These are phyloP conservation scores for Madoqua kirkii DNA, from an alignment of 2,113 vertebrate genomes.

Conservation along the genomic window DNA sequence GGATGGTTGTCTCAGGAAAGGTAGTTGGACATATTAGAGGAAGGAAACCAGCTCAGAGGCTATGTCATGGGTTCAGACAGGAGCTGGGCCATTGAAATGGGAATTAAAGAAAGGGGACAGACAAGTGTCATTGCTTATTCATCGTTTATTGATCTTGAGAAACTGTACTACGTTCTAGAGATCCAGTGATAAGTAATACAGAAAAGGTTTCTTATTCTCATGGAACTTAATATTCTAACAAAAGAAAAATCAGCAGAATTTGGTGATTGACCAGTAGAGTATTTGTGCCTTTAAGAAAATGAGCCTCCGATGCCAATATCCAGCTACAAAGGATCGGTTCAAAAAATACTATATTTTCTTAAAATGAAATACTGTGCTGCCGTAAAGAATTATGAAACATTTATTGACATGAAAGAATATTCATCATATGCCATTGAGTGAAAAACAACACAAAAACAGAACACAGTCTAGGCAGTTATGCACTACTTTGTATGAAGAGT, in stretches of 20 bases:
- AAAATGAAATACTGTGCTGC: not conserved
- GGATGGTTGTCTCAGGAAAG: not conserved
- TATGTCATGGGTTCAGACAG: not conserved
- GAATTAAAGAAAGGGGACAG: not conserved
- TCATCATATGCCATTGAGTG: not conserved
- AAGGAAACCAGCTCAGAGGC: not conserved
- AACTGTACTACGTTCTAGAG: not conserved
- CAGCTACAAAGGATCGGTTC: not conserved
- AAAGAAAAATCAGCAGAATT: conserved; percentile 20
- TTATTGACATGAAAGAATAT: not conserved
- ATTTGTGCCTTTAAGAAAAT: conserved; percentile 26
- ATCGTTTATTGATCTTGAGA: not conserved
- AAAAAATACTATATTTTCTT: not conserved
- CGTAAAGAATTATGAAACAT: not conserved
- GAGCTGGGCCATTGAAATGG: not conserved
- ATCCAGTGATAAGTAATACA: not conserved
- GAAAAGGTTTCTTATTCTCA: not conserved
- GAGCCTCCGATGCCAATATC: not conserved
- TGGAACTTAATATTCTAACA: not conserved
- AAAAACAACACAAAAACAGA: not conserved
- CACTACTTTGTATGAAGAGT: not conserved
- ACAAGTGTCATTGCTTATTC: not conserved
- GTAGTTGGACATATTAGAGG: not conserved
- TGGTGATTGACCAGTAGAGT: not conserved
- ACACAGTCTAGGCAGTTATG: not conserved